These are phyloP conservation scores for Mastomys coucha DNA, from an alignment of 2,113 vertebrate genomes.

Conservation along the genomic window DNA sequence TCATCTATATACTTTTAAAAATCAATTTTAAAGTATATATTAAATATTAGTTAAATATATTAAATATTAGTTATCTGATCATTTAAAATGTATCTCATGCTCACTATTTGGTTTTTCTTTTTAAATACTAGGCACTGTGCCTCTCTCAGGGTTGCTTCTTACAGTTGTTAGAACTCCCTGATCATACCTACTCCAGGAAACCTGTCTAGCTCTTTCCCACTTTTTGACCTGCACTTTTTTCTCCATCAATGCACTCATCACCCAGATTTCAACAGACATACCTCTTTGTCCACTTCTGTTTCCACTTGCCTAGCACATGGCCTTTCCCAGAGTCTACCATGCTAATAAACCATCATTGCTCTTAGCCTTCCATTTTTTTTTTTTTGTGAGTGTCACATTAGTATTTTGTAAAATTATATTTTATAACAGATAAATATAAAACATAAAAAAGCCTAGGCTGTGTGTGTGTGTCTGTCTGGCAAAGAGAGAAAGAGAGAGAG, in stretches of 20 bases:
- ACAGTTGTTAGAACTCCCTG: not conserved
- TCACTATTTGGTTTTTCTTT: not conserved
- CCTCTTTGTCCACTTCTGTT: not conserved
- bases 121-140: not conserved
- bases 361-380: too few species aligned
- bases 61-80: not conserved
- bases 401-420: not conserved
- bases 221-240: not conserved
- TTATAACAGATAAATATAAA: not conserved
- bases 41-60: not conserved
- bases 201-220: not conserved
- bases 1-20: not conserved
- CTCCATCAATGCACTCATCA: too few species aligned
- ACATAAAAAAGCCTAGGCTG: not conserved
- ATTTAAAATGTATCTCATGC: not conserved
- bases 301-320: too few species aligned
- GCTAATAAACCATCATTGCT: not conserved
- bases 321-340: not conserved
- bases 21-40: not conserved
- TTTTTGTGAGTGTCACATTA: not conserved
- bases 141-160: not conserved
- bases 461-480: not conserved
- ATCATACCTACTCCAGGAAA: fast-evolving
- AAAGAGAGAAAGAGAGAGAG: not conserved
- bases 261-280: not conserved